Evolutionary conservation across 2,888 invertebrate genomes (phyloP).

Genomic region (Euspilapteryx auroguttella): DNA sequence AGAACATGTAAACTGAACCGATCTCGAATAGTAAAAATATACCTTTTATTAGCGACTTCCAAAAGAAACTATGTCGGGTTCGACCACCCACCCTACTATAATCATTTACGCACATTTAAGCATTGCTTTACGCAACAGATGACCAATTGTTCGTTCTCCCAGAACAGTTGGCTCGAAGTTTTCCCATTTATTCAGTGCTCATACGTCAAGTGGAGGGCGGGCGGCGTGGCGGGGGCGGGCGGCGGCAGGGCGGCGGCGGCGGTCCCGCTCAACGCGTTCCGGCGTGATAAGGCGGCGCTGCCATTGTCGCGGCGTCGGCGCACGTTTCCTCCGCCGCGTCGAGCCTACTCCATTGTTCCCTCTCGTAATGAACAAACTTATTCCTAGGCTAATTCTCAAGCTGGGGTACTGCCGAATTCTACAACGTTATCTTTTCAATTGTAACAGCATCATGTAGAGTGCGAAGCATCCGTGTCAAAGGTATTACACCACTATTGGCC

Average conservation of each 20-base stretch:
- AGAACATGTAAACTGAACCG: no score
- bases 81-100: constrained; percentile 17
- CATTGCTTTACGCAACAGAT: constrained; percentile 38
- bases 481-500: constrained; percentile 23
- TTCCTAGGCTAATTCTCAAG: constrained; percentile 46
- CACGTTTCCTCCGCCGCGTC: constrained; percentile 55
- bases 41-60: no score
- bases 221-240: constrained; percentile 10
- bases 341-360: constrained; percentile 53
- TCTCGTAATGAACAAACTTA: constrained; percentile 57
- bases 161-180: constrained; percentile 50
- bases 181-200: constrained; percentile 58
- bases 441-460: constrained; percentile 21
- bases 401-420: constrained; percentile 39
- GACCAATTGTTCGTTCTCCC: constrained; percentile 56
- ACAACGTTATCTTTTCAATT: constrained; percentile 34
- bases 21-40: no score
- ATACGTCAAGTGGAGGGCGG: constrained; percentile 36
- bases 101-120: constrained; percentile 32
- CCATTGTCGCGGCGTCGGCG: constrained; percentile 56
- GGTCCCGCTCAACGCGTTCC: constrained; percentile 38
- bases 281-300: constrained; percentile 51
- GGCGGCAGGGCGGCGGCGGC: constrained; percentile 11
- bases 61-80: neutral
- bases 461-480: constrained; percentile 19